phyloP scores from a whole-genome alignment of 1,140 invertebrate species.

The Drosophila navojoa region DNA sequence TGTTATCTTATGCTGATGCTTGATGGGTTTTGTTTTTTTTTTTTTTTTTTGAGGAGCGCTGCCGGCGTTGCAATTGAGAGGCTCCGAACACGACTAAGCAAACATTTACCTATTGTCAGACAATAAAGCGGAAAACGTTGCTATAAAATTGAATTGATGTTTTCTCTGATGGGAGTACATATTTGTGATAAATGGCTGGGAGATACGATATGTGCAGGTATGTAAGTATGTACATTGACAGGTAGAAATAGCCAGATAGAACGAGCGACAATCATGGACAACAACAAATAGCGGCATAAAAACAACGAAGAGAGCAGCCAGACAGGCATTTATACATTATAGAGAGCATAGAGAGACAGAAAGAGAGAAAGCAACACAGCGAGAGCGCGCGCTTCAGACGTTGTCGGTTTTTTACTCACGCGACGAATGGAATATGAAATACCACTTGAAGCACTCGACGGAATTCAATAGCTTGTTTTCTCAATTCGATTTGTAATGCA shows the following conservation, averaged over 20 bases:
- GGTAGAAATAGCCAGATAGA: conserved; percentile 56
- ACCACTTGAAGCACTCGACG: conserved; percentile 41
- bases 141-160: conserved; percentile 57
- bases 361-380: conserved; percentile 4
- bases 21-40: not conserved
- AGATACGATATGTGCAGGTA: conserved; percentile 17
- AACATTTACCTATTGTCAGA: conserved; percentile 46
- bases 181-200: conserved; percentile 41
- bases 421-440: conserved; percentile 51
- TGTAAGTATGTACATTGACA: conserved; percentile 36
- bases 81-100: conserved; percentile 60
- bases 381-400: conserved; percentile 16
- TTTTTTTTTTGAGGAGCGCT: conserved; percentile 12
- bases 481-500: conserved; percentile 37
- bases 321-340: not conserved
- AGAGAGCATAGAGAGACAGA: not conserved
- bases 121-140: conserved; percentile 35
- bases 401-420: conserved; percentile 61
- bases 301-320: conserved; percentile 44
- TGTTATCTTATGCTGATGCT: conserved; percentile 5
- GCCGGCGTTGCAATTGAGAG: conserved; percentile 53
- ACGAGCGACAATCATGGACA: conserved; percentile 58
- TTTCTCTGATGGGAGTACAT: conserved; percentile 41
- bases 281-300: conserved; percentile 49
- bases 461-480: conserved; percentile 35